A percentile compares a stretch with the other conserved stretches of the same genome.
Conservation (phyloP, 2,888 invertebrate genomes). For the Philhelius pedissequus region DNA sequence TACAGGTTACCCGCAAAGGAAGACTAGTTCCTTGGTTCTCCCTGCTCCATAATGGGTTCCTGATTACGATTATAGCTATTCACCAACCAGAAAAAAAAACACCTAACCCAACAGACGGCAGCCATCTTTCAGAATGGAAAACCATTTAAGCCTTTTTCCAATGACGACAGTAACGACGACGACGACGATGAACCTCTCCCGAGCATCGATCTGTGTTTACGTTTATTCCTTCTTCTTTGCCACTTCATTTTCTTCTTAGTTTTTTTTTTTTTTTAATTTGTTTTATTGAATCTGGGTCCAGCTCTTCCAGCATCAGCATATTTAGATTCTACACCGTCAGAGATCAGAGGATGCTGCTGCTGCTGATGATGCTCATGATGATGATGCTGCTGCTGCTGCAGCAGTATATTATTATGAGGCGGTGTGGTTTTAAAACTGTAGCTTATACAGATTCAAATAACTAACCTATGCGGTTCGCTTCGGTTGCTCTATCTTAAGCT, state of each 20-base stretch:
- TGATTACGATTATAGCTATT: constrained; percentile 66
- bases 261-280: constrained; percentile 19
- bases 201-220: constrained; percentile 67
- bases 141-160: constrained; percentile 61
- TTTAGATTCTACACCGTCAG: background rate
- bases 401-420: constrained; percentile 4
- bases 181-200: constrained; percentile 38
- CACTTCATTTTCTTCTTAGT: constrained; percentile 57
- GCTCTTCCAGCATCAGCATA: constrained; percentile 20
- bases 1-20: constrained; percentile 42
- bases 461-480: constrained; percentile 8
- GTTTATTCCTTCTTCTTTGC: constrained; percentile 65
- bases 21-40: constrained; percentile 59
- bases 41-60: constrained; percentile 54
- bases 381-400: constrained; percentile 13
- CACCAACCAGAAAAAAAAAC: constrained; percentile 68
- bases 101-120: constrained; percentile 64
- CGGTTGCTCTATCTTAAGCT: constrained; percentile 40
- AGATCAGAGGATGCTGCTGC: constrained; percentile 34
- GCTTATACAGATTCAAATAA: background rate
- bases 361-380: constrained; percentile 14
- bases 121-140: constrained; percentile 58
- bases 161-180: constrained; percentile 11
- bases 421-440: constrained; percentile 25
- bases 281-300: constrained; percentile 62